Evolutionary conservation across 2,113 vertebrate genomes (phyloP), one percentile per base, ranked within the genome.

Genomic region (Clinocottus analis): DNA sequence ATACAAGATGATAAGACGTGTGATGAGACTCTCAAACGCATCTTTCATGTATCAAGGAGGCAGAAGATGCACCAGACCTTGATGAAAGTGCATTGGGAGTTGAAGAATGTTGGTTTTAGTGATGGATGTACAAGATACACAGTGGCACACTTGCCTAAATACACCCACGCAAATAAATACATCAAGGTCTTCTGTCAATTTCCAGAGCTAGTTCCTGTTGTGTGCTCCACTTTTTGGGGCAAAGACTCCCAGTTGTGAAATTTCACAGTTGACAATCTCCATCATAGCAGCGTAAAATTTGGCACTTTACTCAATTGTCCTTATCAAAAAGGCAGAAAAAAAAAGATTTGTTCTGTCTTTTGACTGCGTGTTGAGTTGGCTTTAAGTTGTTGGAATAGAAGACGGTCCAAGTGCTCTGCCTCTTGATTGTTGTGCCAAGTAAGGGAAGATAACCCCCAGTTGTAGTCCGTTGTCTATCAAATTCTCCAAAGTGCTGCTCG

Each of bases 381-480:
- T 69, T 69, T 49, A 25, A 31, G 31, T 39, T 61, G 47, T 65
- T 51, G 19, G 17, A 66, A 72, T n/a, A 41, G 45, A 53, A 29
- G 27, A 71, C 21, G 23, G 19, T 45, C 56, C 69, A 60, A 68
- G 19, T 69, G 62, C 25, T n/a, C 27, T 71, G 51, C 29, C 53
- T 41, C 58, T 66, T 70, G 61, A 69, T 65, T 58, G 41, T 31
- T 75, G 23, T 65, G 55, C 29, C 63, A 70, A 35, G 23, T 25
- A 9, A 61, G 37, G 31, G 39, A 70, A 69, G 2, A 72, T 58
- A 49, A 70, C 61, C 56, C 75, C 55, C 41, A 10, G 1, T 58
- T 87, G 49, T 64, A n/a, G 16, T 73, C 23, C 53, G 11, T 29
- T 55, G 49, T 86, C 55, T 67, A 25, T 83, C 67, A 71, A 64